Conservation (phyloP, 1,140 invertebrate species). For the Choristoneura fumiferana region DNA sequence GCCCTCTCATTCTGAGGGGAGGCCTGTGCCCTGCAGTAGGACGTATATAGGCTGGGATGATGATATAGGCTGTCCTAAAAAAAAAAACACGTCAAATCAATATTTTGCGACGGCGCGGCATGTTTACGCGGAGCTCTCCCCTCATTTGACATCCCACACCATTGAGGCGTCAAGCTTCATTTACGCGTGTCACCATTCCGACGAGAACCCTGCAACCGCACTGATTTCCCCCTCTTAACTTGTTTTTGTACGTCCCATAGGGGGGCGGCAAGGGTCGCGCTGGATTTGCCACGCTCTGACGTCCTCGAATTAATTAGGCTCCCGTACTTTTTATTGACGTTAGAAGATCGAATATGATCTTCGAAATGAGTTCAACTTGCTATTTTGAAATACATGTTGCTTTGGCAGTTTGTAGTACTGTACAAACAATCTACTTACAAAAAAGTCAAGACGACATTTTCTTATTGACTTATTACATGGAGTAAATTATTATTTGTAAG, state of each 20-base stretch:
- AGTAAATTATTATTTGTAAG: no score
- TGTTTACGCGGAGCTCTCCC: slow-evolving; percentile 22
- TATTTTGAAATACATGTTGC: not conserved
- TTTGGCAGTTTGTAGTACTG: no score
- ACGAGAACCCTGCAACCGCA: slow-evolving; percentile 13
- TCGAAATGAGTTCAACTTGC: not conserved
- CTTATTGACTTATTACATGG: no score
- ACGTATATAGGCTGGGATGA: no score
- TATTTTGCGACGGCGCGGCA: not conserved
- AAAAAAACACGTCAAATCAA: not conserved
- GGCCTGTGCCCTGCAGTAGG: no score
- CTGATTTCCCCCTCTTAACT: not conserved
- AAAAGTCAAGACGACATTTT: no score
- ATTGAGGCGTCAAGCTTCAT: slow-evolving; percentile 42
- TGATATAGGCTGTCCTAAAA: not conserved
- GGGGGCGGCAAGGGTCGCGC: slow-evolving; percentile 20
- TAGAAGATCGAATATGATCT: slow-evolving; percentile 11
- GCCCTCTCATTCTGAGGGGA: no score
- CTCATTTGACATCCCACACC: slow-evolving; percentile 37
- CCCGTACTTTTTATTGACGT: slow-evolving; percentile 32
- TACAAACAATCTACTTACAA: no score
- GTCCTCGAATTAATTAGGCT: slow-evolving; percentile 39
- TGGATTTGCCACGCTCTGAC: slow-evolving; percentile 18
- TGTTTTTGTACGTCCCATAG: not conserved
- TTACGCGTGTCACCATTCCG: slow-evolving; percentile 27